phyloP scores from a whole-genome alignment of 2,113 vertebrate species.

The Grammatotria lemairii region DNA sequence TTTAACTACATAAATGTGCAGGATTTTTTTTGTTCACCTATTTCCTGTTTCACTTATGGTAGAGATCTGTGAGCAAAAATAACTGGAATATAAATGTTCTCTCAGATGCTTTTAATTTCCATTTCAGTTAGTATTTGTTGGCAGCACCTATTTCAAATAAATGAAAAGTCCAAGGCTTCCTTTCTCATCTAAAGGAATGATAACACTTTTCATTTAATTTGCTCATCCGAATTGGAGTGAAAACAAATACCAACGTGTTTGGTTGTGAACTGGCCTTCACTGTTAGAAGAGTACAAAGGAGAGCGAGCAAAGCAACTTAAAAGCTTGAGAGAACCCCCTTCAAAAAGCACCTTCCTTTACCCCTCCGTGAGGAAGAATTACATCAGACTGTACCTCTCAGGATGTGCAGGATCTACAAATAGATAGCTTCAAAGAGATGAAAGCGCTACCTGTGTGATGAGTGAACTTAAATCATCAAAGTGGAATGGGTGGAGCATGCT shows the following conservation, averaged over 20 bases:
- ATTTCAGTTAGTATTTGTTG: neutral
- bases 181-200: neutral
- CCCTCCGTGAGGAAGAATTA: conserved; percentile 15
- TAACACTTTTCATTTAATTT: neutral
- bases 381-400: conserved; percentile 15
- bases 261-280: neutral
- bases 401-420: conserved; percentile 27
- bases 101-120: neutral
- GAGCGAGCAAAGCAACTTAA: neutral
- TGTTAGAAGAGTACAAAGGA: neutral
- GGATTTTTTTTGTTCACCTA: rapidly evolving
- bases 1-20: neutral
- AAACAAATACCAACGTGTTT: neutral
- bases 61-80: neutral
- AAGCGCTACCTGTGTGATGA: conserved; percentile 18
- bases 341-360: conserved; percentile 9
- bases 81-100: neutral
- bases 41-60: neutral
- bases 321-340: neutral
- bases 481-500: conserved; percentile 4
- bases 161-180: neutral
- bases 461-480: conserved; percentile 37
- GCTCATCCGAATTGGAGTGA: neutral
- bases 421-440: conserved; percentile 21
- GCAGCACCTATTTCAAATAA: neutral